Evolutionary conservation across 2,797 vertebrate genomes (phyloP), one percentile per base, ranked within the genome.

Genomic region (Poeciliopsis gracilis): DNA sequence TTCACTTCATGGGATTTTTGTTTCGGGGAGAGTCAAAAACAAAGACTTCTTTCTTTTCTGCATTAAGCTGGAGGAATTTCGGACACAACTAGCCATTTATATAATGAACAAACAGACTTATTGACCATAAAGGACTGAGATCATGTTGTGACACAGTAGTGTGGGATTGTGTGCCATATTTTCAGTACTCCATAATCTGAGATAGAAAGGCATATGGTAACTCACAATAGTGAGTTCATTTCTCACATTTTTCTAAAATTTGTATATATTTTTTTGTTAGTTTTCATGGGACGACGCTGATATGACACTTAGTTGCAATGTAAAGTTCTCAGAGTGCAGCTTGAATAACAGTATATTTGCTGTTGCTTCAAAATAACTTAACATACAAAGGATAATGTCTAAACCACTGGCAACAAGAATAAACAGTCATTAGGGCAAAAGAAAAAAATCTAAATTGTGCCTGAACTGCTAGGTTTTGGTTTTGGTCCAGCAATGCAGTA

Each of bases 21-120:
- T 70, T 25, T 67, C 25, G n/a, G n/a, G 1, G 25, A 15, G 25
- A 70, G 25, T 45, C 13, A 9, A 28, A 45, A 70, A 70, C 43
- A 46, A 70, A 46, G 41, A 28, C 67, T 28, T 45, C 67, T 46
- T 70, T 70, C 67, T 70, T 70, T 70, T 70, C 67, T 70, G 43
- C 67, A 28, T 28, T 70, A 28, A 70, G 43, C 43, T 70, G 25
- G n/a, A 70, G 67, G 41, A 70, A 70, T 70, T 70, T 70, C 16
- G 25, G 43, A 70, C 25, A 70, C 43, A 45, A 28, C 7, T 16
- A 70, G 25, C 25, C 43, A 28, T 28, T 45, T 46, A 70, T 70
- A 45, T 45, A 9, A 70, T 28, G 43, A n/a, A 70, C 66, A 43
- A 11, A 67, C 25, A 70, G 43, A 46, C 41, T 46, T 70, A 70